A percentile compares a stretch with the other conserved stretches of the same genome.
These are phyloP conservation scores for Hydrolagus colliei DNA, from an alignment of 2,797 vertebrate genomes.

Conservation along the genomic window DNA sequence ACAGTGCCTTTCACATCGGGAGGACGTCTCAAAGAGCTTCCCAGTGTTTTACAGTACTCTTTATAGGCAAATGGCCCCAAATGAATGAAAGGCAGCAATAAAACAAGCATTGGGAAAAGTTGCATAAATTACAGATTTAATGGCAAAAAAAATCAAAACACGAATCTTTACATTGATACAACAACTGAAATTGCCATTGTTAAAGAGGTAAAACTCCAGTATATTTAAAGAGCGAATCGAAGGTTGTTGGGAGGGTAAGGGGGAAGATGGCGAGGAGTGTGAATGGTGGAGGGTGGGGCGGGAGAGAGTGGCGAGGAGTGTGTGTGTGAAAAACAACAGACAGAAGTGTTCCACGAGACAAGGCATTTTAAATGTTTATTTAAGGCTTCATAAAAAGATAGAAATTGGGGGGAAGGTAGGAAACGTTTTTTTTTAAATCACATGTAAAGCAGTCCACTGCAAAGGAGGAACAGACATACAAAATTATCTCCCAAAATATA, in stretches of 20 bases:
- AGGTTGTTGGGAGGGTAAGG: no score
- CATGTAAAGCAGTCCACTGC: conserved; percentile 19
- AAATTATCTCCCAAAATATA: conserved; percentile 33
- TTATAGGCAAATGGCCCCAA: no score
- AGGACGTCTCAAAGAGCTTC: no score
- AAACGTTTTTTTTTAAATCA: neutral
- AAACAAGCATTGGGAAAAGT: neutral
- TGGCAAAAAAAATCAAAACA: conserved; percentile 11
- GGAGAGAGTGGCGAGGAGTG: no score
- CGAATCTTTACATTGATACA: conserved; percentile 5
- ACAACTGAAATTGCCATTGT: neutral
- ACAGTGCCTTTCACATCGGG: no score
- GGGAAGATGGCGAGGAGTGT: no score
- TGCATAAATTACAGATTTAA: conserved; percentile 13
- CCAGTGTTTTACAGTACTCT: no score
- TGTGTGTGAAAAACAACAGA: neutral
- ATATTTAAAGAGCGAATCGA: neutral
- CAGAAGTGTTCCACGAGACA: conserved; percentile 13
- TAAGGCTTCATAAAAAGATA: conserved; percentile 16
- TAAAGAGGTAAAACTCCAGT: neutral
- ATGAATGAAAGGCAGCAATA: neutral
- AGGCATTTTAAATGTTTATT: conserved; percentile 28
- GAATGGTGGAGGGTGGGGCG: no score
- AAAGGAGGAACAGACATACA: conserved; percentile 30
- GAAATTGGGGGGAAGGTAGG: conserved; percentile 7